A percentile compares a stretch with the other conserved stretches of the same genome.
These are phyloP conservation scores for Archilochus colubris DNA, from an alignment of 2,113 vertebrate species.

Conservation along the genomic window DNA sequence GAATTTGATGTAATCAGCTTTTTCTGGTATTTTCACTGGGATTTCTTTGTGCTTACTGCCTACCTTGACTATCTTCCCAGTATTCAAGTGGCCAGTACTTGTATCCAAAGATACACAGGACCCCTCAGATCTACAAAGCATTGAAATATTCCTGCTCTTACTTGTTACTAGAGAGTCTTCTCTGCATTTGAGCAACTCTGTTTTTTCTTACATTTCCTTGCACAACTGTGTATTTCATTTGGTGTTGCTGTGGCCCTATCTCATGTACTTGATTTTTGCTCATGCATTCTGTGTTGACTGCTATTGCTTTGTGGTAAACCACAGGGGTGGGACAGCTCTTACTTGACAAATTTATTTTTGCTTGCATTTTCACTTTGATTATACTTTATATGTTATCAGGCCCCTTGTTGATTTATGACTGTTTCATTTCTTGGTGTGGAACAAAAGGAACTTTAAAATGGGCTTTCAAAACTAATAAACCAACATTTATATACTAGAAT, in stretches of 20 bases:
- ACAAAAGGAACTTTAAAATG: neutral
- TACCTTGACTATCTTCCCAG: neutral
- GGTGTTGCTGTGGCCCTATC: fast-evolving
- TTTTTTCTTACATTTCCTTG: neutral
- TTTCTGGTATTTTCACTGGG: neutral
- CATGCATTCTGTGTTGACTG: neutral
- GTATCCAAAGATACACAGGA: neutral
- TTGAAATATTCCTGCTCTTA: neutral
- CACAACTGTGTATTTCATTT: neutral
- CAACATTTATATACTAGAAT: neutral
- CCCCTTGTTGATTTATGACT: neutral
- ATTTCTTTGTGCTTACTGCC: neutral
- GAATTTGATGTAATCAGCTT: neutral
- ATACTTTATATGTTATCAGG: neutral
- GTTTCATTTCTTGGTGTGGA: neutral
- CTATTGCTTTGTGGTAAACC: neutral
- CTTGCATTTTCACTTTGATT: neutral
- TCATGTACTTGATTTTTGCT: neutral
- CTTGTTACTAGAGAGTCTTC: neutral
- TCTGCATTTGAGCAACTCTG: neutral
- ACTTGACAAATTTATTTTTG: neutral
- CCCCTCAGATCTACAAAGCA: neutral
- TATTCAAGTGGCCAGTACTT: neutral
- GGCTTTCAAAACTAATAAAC: neutral
- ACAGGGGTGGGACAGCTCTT: neutral